Base-by-base conservation (phyloP, 2,888 invertebrate genomes). In the Drosophila setosimentum region DNA sequence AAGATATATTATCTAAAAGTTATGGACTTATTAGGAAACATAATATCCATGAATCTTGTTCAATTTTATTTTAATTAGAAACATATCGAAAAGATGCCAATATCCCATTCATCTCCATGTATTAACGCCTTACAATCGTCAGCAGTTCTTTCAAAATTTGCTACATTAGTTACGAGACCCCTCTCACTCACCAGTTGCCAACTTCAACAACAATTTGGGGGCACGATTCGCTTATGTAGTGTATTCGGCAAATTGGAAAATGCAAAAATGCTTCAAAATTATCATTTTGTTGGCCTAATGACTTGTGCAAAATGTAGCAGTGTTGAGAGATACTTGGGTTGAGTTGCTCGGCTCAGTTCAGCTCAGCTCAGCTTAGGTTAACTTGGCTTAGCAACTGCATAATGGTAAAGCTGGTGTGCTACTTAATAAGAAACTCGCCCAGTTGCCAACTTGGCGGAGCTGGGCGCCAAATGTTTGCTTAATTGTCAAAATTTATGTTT, bases 401-500 rank as follows among this genome's bases (percentile, higher is more conserved):
- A 32, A 49, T 57, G 51, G n/a, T 61, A 29, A 42, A 45, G 48
- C 54, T 54, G 59, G 57, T 49, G 30, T 61, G 54, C 54, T 54
- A 16, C 65, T 54, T 48, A 21, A 60, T 60, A 67, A 60, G 70
- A 69, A 54, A 33, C 32, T 50, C 66, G 60, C 35, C 35, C 61
- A 51, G 59, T 58, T 68, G 65, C 49, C 61, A 75, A 77, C 40
- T 73, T 73, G 61, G 62, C 57, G 53, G 45, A 66, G 68, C 30
- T 63, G 60, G 55, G 68, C 58, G 64, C 63, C 74, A 72, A 86
- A 80, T 79, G 82, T 66, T 80, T 75, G 80, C 78, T 87, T 84
- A 85, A 87, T 85, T 85, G 84, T 84, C 76, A 80, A 80, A 87
- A 84, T 83, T 86, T 77, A 77, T 77, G 77, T 67, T 72, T 73